Percentiles rank a stretch among this genome's conserved stretches.
phyloP scores from a whole-genome alignment of 2,888 invertebrate genomes.

The Athalia cordata region DNA sequence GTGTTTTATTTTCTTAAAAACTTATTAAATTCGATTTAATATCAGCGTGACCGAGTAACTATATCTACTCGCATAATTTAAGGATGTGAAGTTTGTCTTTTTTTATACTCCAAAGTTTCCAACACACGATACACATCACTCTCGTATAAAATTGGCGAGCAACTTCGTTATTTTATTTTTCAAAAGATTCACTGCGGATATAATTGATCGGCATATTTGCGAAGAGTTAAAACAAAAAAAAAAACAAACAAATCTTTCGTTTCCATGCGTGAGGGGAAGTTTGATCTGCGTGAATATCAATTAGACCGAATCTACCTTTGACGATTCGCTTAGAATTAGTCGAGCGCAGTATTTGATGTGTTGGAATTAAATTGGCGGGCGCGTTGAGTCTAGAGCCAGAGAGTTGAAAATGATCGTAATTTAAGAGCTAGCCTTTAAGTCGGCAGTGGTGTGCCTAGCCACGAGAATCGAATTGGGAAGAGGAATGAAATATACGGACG shows the following conservation, averaged over 20 bases:
- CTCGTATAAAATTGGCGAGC: no score
- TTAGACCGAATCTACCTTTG: no score
- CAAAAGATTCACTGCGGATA: no score
- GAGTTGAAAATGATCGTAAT: constrained; percentile 6
- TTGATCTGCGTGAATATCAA: no score
- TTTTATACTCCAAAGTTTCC: no score
- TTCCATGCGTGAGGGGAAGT: no score
- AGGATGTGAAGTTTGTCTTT: no score
- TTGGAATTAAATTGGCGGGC: neutral
- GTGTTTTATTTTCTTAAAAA: neutral
- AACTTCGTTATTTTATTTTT: no score
- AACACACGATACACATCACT: neutral
- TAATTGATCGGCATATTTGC: no score
- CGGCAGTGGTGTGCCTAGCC: neutral
- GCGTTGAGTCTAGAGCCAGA: neutral
- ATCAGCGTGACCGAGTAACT: neutral
- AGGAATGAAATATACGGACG: neutral
- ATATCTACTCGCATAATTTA: neutral
- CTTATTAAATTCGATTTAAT: neutral
- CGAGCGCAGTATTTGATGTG: neutral
- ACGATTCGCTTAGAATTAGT: no score
- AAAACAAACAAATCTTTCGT: no score
- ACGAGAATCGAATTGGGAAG: neutral
- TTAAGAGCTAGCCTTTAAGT: neutral
- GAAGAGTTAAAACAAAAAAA: no score